Evolutionary conservation across 2,797 vertebrate species (phyloP), one percentile per base, ranked within the genome.

Genomic region (Anabacerthia variegaticeps): DNA sequence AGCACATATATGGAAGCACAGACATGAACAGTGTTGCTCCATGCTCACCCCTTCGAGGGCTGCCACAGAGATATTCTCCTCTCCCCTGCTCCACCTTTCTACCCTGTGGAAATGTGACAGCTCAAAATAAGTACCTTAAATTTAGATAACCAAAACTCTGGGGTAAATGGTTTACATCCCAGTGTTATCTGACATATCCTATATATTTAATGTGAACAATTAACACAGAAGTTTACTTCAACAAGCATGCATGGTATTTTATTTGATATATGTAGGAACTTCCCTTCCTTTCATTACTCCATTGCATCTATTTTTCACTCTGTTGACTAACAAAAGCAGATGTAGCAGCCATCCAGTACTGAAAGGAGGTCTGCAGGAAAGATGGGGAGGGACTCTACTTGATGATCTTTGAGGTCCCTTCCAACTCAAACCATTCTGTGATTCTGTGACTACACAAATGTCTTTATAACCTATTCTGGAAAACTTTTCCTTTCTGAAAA

Each of bases 11-110:
- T 12, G 19, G 59, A 69, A 73, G 39, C 32, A 69, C 12, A 59
- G 48, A 28, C 21, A 7, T 5, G 12, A 39, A 23, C 2, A 1
- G 15, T 1, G 0, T 5, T 55, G 43, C 5, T 88, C 81, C 5
- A 6, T 13, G 27, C 11, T 26, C 49, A 56, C 4, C 7, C 9
- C 17, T 66, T 75, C 54, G 7, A 49, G 20, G 37, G 30, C 26
- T 76, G 41, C 62, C 59, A 39, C 0, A 2, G 44, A 28, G 30
- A 26, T 52, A 19, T 36, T 68, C 12, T 82, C 11, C 36, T 58
- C 24, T 30, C 8, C 20, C 10, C 24, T 11, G 7, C 15, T 66
- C 36, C 17, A 59, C 2, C 7, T 51, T 48, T 44, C 68, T 37
- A 78, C 32, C 32, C 41, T 61, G 78, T 78, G 74, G 56, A 69